Percentiles rank a stretch among this genome's conserved stretches.
phyloP scores from a whole-genome alignment of 2,113 vertebrate genomes.

The Galbula dea region DNA sequence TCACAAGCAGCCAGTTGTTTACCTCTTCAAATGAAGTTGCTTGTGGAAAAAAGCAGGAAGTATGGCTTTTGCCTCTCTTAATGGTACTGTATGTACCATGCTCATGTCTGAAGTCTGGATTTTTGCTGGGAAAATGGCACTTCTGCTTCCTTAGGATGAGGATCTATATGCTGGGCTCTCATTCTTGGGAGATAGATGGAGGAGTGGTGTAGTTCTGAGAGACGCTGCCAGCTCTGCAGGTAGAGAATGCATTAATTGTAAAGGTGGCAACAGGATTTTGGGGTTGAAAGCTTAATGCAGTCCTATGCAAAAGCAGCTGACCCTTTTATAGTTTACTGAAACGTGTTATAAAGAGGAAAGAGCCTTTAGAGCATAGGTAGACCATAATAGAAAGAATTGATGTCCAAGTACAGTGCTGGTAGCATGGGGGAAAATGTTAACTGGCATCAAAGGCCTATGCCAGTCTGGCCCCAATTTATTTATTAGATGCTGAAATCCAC shows the following conservation, averaged over 20 bases:
- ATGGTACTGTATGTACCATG: not conserved
- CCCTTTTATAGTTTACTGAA: constrained; percentile 9
- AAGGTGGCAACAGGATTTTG: not conserved
- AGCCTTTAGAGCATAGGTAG: not conserved
- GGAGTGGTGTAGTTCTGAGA: not conserved
- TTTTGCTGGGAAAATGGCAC: not conserved
- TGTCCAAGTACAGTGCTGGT: not conserved
- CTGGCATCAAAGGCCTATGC: not conserved
- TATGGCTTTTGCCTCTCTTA: not conserved
- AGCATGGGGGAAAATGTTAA: not conserved
- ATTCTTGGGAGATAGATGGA: not conserved
- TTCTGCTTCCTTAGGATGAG: not conserved
- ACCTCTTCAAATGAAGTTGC: not conserved
- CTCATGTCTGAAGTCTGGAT: not conserved
- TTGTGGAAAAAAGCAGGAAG: not conserved
- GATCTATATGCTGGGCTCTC: not conserved
- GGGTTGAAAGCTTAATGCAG: constrained; percentile 20
- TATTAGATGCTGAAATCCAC: not conserved
- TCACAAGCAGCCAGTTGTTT: not conserved
- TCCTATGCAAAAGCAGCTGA: not conserved
- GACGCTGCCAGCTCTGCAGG: constrained; percentile 38
- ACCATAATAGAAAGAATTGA: not conserved
- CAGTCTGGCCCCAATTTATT: not conserved
- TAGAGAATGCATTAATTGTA: not conserved
- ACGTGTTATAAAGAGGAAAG: not conserved